Conservation (phyloP, 2,797 vertebrate species). For the Mycteria americana region DNA sequence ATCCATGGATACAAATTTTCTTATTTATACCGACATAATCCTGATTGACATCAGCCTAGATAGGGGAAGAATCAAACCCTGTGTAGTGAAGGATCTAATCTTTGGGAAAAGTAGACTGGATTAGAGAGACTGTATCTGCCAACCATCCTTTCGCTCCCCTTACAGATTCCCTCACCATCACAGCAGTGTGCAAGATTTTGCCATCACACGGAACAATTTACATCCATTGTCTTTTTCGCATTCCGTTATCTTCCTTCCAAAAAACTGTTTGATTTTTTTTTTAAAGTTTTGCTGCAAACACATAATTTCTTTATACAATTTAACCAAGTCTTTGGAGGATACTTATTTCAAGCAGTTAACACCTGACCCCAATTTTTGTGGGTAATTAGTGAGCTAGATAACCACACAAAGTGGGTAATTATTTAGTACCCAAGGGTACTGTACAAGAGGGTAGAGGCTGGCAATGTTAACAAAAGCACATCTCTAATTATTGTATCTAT, state of each 20-base stretch:
- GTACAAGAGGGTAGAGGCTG: conserved; percentile 77
- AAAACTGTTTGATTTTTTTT: conserved; percentile 33
- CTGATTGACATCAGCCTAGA: conserved; percentile 38
- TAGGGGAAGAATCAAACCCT: conserved; percentile 31
- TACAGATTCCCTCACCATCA: not conserved
- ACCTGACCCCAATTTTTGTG: conserved; percentile 85
- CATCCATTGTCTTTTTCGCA: not conserved
- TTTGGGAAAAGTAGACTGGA: conserved; percentile 36
- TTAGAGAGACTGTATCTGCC: conserved; percentile 7
- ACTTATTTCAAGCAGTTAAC: conserved; percentile 83
- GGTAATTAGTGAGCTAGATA: conserved; percentile 85
- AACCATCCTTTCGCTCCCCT: not conserved
- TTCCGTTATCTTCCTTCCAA: not conserved
- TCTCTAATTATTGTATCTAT: conserved; percentile 79
- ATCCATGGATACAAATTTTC: conserved; percentile 12
- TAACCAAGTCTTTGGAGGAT: conserved; percentile 76
- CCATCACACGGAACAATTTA: not conserved
- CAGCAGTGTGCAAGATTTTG: not conserved
- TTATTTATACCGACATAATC: conserved; percentile 28
- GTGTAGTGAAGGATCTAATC: conserved; percentile 26
- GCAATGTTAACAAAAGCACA: conserved; percentile 79
- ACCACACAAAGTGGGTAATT: conserved; percentile 84
- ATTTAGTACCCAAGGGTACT: conserved; percentile 81
- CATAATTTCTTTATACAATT: conserved; percentile 71
- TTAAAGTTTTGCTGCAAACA: conserved; percentile 74